A percentile compares a stretch with the other conserved stretches of the same genome.
These are phyloP conservation scores for Cepaea nemoralis DNA, from an alignment of 1,140 invertebrate genomes.

Conservation along the genomic window DNA sequence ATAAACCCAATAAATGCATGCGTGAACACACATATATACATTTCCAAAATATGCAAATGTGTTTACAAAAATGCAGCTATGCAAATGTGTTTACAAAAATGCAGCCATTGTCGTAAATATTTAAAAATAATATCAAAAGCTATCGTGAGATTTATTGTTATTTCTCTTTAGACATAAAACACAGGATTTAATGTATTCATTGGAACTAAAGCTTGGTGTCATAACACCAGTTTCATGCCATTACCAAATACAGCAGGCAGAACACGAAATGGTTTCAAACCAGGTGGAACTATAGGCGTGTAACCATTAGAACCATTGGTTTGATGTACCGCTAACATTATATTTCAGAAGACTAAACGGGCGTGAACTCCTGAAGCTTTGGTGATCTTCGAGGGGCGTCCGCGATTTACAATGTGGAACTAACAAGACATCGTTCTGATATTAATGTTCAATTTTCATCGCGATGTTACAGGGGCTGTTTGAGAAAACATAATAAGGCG, in stretches of 20 bases:
- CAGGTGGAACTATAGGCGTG: background rate
- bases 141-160: background rate
- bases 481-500: background rate
- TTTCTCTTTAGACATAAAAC: background rate
- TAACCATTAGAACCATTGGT: background rate
- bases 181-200: background rate
- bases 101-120: too few species aligned
- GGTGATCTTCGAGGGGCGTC: background rate
- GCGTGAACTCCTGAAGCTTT: background rate
- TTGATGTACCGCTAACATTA: background rate
- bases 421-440: background rate
- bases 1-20: too few species aligned
- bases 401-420: background rate
- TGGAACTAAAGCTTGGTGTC: background rate
- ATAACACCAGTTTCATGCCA: background rate
- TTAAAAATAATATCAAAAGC: too few species aligned
- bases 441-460: background rate
- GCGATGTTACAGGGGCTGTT: background rate
- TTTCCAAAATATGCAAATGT: too few species aligned
- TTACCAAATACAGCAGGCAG: background rate
- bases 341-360: background rate
- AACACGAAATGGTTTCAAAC: background rate
- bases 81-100: too few species aligned
- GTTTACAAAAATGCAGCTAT: too few species aligned
- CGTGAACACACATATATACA: too few species aligned